Base-by-base conservation (phyloP, 2,888 invertebrate genomes). In the Athalia cordata region DNA sequence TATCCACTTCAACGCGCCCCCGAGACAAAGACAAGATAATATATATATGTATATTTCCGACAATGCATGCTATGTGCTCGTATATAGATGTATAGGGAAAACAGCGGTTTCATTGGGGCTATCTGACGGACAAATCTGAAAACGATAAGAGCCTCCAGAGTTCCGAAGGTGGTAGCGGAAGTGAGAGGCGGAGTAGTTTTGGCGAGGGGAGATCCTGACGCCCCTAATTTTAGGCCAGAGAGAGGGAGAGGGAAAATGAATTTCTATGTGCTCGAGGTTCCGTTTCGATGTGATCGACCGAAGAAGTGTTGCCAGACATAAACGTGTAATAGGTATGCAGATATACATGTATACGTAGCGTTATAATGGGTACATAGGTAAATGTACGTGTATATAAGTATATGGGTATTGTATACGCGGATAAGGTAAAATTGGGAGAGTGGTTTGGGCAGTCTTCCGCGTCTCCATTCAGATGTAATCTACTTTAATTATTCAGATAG, bases 101-200 rank as follows among this genome's bases (percentile, higher is more conserved):
- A 9, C 55, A 55, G 52, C 11, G 29, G 29, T 29, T 29, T 11
- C 52, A 29, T 11, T 5, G 55, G 52, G 29, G 9, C 59, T 72
- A 72, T 72, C 72, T 59, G 4, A 6, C 47, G 45, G 13, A 13
- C 72, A 57, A 72, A 72, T 72, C 72, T 72, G 57, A 72, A 72
- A 72, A 59, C 72, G 72, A 72, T 72, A 59, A 72, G 72, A 72
- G 72, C 57, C 13, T 68, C 15, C 15, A 6, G 11, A 55, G 13
- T 8, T 55, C 55, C 9, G 68, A 47, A 29, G 11, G 47, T 62
- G 43, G 45, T 4, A 13, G 47, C 29, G 3, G 0, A 65, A 15
- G 50, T 6, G n/a, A 0, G 7, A 70, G 55, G 6, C n/a, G 55
- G 65, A 65, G 65, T n/a, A 5, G n/a, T 29, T 59, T 4, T 52